Conservation (phyloP, 2,888 invertebrate genomes). For the Anarsia innoxiella region DNA sequence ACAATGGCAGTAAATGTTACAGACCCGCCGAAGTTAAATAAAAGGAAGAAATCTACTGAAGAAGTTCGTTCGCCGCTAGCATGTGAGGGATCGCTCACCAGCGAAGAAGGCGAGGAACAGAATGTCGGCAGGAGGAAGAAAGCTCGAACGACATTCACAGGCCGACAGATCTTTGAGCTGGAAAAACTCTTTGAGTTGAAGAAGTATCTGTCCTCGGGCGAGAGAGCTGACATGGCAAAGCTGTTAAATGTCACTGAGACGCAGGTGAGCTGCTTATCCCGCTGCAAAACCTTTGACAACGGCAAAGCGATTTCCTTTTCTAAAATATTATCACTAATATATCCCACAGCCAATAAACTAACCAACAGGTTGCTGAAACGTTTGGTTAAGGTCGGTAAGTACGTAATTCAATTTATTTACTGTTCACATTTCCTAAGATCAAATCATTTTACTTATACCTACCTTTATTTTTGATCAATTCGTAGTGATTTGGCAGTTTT, state of each 20-base stretch:
- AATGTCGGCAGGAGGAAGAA: constrained; percentile 82
- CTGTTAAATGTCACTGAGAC: constrained; percentile 96
- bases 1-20: too few species aligned
- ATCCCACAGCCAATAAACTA: too few species aligned
- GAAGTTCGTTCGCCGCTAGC: constrained; percentile 60
- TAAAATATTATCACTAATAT: too few species aligned
- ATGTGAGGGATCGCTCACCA: constrained; percentile 60
- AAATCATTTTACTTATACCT: too few species aligned
- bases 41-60: constrained; percentile 66
- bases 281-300: too few species aligned
- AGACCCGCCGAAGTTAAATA: constrained; percentile 57
- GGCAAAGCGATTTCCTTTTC: too few species aligned
- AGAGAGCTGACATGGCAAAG: constrained; percentile 95
- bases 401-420: too few species aligned
- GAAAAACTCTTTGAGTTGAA: constrained; percentile 97
- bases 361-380: too few species aligned
- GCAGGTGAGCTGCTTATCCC: constrained; percentile 87
- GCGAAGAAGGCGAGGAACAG: constrained; percentile 71
- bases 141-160: constrained; percentile 95
- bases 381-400: too few species aligned
- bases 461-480: too few species aligned
- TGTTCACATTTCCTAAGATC: too few species aligned
- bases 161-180: constrained; percentile 96
- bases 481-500: too few species aligned
- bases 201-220: constrained; percentile 96